Evolutionary conservation across 2,113 vertebrate genomes (phyloP), one percentile per base, ranked within the genome.

Genomic region (Sebastes schlegelii): DNA sequence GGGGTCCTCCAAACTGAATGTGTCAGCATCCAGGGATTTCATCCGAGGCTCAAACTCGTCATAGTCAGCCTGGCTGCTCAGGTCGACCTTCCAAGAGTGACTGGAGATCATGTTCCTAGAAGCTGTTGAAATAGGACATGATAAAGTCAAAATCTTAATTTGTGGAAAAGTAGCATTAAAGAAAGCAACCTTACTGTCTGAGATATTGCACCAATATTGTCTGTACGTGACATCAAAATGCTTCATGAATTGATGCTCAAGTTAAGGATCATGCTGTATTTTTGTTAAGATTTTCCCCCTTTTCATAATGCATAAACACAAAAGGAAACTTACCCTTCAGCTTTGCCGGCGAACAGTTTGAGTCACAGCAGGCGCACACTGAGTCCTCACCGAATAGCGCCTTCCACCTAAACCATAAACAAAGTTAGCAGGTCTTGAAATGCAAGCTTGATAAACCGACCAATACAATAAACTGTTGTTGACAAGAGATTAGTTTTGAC

Each of bases 341-440:
- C 6, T 48, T 58, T 60, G 13, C 5, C 0, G 71, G 19, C 3
- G 76, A 54, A 7, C 93, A 95, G 34, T 49, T 55, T 0, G 85
- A 54, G 0, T 80, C 84, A 80, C 95, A 96, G 72, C 94, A 95
- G 57, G 51, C 0, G 77, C 94, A 95, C 3, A 91, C 87, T 0
- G 67, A 49, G 23, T 86, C 6, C 0, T 72, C 1, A 4, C 89
- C 90, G 5, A 91, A 88, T 72, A 95, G 66, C 82, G 93, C 95
- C 49, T 76, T 74, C 95, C 95, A 96, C 67, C 95, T 96, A 52
- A 64, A 75, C 13, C n/a, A 46, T 6, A 60, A 45, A 82, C 0
- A 4, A 7, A 12, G 19, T 77, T 23, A 64, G 63, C 51, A 79
- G 21, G 17, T 60, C 5, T 26, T 64, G 51, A 60, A 34, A 34